A percentile compares a stretch with the other conserved stretches of the same genome.
Evolutionary conservation across 2,113 vertebrate genomes (phyloP).

Genomic region (Urocynchramus pylzowi): DNA sequence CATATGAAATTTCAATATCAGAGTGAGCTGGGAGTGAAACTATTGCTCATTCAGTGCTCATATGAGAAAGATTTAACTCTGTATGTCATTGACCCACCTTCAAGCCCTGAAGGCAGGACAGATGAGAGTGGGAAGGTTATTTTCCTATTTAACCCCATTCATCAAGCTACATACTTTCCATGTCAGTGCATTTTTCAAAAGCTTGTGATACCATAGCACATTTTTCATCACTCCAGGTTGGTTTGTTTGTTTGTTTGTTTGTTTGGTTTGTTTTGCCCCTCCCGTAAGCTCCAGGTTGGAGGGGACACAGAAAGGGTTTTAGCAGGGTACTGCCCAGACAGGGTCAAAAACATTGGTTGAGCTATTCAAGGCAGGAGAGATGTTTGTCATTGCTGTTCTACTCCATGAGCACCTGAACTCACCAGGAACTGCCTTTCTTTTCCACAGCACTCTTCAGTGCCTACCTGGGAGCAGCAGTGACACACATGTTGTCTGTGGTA

Average conservation of each 20-base stretch:
- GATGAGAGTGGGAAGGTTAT: background rate
- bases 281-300: background rate
- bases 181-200: background rate
- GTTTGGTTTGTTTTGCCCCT: background rate
- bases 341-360: background rate
- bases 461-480: slow-evolving; percentile 84
- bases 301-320: background rate
- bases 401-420: background rate
- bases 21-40: background rate
- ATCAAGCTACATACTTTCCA: background rate
- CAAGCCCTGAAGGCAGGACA: background rate
- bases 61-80: background rate
- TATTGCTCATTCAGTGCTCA: background rate
- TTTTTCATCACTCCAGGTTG: background rate
- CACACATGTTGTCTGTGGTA: slow-evolving; percentile 85
- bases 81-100: background rate
- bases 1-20: slow-evolving; percentile 7
- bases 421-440: background rate
- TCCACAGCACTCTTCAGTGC: slow-evolving; percentile 81
- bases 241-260: background rate
- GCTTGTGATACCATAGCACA: background rate
- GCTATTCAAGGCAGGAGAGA: background rate
- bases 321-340: background rate
- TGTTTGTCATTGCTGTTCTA: background rate
- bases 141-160: slow-evolving; percentile 4